A percentile compares a stretch with the other conserved stretches of the same genome.
These are phyloP conservation scores for Paratilapia polleni DNA, from an alignment of 2,113 vertebrate genomes.

Conservation along the genomic window DNA sequence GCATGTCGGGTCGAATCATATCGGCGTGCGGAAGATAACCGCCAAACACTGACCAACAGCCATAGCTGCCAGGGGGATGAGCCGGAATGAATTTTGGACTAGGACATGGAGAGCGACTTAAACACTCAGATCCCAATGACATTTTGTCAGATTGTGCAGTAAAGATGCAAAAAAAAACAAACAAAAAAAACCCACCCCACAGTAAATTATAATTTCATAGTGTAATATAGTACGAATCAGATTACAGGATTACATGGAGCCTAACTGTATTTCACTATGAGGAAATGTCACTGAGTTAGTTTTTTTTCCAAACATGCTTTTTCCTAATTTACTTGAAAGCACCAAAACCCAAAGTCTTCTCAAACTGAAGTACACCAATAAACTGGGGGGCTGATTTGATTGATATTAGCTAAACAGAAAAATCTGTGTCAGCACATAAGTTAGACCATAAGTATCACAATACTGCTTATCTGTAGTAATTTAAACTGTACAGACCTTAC, in stretches of 20 bases:
- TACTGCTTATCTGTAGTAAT: not conserved
- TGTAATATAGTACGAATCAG: not conserved
- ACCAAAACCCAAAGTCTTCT: not conserved
- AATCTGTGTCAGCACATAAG: not conserved
- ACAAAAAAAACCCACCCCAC: too few species aligned
- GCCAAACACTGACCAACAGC: constrained; percentile 20
- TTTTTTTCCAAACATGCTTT: not conserved
- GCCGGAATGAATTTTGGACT: constrained; percentile 34
- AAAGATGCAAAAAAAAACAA: not conserved
- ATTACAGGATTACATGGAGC: not conserved
- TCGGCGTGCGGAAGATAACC: constrained; percentile 14
- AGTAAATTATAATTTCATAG: not conserved
- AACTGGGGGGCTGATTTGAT: not conserved
- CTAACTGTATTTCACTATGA: not conserved
- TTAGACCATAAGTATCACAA: not conserved
- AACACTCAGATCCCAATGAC: constrained; percentile 9
- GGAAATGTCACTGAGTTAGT: not conserved
- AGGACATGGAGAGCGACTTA: constrained; percentile 35
- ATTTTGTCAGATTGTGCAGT: not conserved
- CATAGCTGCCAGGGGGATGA: constrained; percentile 15
- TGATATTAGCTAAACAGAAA: not conserved
- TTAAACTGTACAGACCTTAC: not conserved
- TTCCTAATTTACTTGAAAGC: not conserved
- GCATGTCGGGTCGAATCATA: constrained; percentile 28
- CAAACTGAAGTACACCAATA: not conserved